Base-by-base conservation (phyloP, 2,797 vertebrate genomes). In the Amphiprion clarkii region DNA sequence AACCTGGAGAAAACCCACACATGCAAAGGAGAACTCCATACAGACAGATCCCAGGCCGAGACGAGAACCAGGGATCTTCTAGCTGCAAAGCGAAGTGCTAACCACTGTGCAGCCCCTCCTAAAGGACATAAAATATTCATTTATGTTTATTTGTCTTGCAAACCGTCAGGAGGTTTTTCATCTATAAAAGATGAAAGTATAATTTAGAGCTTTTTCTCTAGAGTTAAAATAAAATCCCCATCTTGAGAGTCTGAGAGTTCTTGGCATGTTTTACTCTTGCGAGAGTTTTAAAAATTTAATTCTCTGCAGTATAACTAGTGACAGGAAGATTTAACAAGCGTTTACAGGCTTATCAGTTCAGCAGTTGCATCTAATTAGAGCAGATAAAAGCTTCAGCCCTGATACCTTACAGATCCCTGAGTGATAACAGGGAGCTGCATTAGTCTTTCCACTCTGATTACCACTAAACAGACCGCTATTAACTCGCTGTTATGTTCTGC, bases 261-360 rank as follows among this genome's bases (percentile, higher is more conserved):
- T 33, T 7, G 59, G 14, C 36, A 71, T 59, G 23, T 81, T 85
- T 81, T 54, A 17, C 48, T 65, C 23, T 39, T 61, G 12, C 39
- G n/a, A 40, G 42, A 75, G 21, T 19, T 65, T 51, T 9, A 68
- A 74, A 23, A 71, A 33, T 44, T 42, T n/a, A 39, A 61, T 60
- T 72, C 2, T 23, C 23, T 23, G 23, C 23, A 23, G 2, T 23
- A 2, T 23, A 23, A 23, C 23, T 23, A 1, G 23, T 23, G 23
- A 23, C 23, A 23, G 23, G 23, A 23, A 23, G 23, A 23, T 23
- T 23, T 23, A 23, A 23, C 23, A 23, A 23, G 23, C 23, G 1
- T 23, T 23, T 23, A 23, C 23, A 23, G 23, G 23, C 23, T 23
- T 23, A 23, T 23, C 23, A 23, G 23, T 23, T 23, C 23, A 23